These are phyloP conservation scores for Lerista edwardsae DNA, from an alignment of 2,797 vertebrate species.

Conservation along the genomic window DNA sequence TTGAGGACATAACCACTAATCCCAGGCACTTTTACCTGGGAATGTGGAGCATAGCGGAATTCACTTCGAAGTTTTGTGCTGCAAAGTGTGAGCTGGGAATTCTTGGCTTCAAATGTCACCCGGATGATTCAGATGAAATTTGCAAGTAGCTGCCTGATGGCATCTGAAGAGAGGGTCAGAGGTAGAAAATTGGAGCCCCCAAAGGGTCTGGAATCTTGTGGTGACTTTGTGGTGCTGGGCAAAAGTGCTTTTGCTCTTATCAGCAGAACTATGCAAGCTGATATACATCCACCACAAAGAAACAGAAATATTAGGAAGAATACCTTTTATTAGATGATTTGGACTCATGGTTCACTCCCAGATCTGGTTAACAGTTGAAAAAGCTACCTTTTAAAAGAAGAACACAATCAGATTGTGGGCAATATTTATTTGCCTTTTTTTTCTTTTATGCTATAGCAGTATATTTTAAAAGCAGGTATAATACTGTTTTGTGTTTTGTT, in stretches of 20 bases:
- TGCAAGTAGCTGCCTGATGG: not conserved
- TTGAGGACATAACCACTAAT: not conserved
- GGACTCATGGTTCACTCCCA: not conserved
- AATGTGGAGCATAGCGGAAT: not conserved
- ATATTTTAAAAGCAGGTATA: not conserved
- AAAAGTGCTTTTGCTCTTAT: not conserved
- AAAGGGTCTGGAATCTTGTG: not conserved
- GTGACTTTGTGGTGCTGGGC: not conserved
- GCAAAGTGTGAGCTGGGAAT: too few species aligned
- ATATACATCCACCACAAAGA: not conserved
- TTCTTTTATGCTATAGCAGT: not conserved
- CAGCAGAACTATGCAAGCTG: not conserved
- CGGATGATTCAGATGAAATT: not conserved
- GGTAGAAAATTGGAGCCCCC: not conserved
- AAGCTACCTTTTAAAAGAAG: not conserved
- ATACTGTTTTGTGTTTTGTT: not conserved
- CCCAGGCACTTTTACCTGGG: not conserved
- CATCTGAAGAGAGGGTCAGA: not conserved
- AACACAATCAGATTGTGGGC: not conserved
- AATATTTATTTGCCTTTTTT: not conserved
- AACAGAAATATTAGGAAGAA: not conserved
- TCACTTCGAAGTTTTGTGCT: too few species aligned
- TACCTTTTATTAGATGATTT: not conserved
- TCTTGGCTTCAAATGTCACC: too few species aligned
- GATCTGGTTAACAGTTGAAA: not conserved